Base-by-base conservation (phyloP, 2,888 invertebrate species). In the Agrotis segetum region DNA sequence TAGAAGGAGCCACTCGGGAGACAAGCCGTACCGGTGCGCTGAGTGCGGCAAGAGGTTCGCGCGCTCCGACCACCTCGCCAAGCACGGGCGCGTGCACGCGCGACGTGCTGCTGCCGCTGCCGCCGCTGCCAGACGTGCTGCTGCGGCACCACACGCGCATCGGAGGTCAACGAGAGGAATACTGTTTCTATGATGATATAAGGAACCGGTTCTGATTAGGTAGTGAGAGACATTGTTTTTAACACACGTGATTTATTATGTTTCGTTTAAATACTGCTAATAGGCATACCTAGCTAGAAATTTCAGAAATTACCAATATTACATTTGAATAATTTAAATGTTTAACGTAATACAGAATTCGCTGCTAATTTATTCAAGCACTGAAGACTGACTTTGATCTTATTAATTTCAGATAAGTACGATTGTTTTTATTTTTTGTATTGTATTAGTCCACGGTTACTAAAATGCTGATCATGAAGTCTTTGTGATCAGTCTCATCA, bases 1-100 rank as follows among this genome's bases (percentile, higher is more conserved):
- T 92, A 97, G 98, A 67, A 97, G 99, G 79, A 99, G 99, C n/a
- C 99, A 99, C 93, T 99, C 99, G 0, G 99, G 99, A 0, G 97
- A 99, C 77, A 99, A 99, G 92, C 99, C 99, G 0, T 99, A 99
- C 93, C 97, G 98, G 72, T 99, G 99, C 92, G 97, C 97, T 71
- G 97, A 98, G 86, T 99, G 99, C 92, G 97, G 97, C 62, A 99
- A 99, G 93, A 97, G 98, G 77, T 99, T 99, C 93, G 98, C 99
- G 0, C 97, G 99, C 40, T 99, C 99, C 44, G 99, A 99, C 92
- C 99, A 99, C 92, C 96, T 99, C 71, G 97, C 99, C 40, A 99
- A 99, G 92, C 99, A 99, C 92, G 97, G 98, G 19, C 98, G 98
- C 85, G 98, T 98, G 11, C 98, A 98, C 91, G 97, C 98, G 60